These are phyloP conservation scores for Alexandromys fortis DNA, from an alignment of 2,113 vertebrate genomes.

Conservation along the genomic window DNA sequence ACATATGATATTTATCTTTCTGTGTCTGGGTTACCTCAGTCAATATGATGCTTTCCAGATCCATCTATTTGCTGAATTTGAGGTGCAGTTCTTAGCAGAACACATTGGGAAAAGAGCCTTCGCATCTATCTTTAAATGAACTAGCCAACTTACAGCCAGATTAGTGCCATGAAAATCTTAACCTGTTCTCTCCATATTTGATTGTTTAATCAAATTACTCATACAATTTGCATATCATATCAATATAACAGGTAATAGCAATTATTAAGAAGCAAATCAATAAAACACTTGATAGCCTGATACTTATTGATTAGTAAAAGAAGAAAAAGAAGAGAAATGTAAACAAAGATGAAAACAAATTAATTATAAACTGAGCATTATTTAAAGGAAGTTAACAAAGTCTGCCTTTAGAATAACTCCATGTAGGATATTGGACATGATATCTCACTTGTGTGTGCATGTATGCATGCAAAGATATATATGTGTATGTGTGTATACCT, in stretches of 20 bases:
- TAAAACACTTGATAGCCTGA: background rate
- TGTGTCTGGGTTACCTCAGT: too few relatives aligned
- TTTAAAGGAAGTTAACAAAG: constrained; percentile 1
- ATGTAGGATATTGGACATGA: background rate
- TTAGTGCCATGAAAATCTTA: background rate
- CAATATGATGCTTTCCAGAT: too few relatives aligned
- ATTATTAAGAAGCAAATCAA: background rate
- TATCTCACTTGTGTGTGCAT: background rate
- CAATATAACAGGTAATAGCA: background rate
- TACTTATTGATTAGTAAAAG: background rate
- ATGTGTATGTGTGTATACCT: background rate
- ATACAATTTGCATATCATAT: background rate
- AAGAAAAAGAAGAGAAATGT: background rate
- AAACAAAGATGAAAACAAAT: background rate
- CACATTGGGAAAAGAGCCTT: background rate
- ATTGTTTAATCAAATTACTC: background rate
- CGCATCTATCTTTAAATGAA: background rate
- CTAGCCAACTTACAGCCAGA: background rate
- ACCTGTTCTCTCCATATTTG: background rate
- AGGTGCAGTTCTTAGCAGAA: background rate
- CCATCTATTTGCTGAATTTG: too few relatives aligned
- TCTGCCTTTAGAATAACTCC: background rate
- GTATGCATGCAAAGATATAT: background rate
- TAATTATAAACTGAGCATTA: background rate
- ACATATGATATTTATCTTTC: too few relatives aligned